Percentiles rank a stretch among this genome's conserved stretches.
Evolutionary conservation across 2,797 vertebrate genomes (phyloP).

Genomic region (Mormyrus hasselquistii): DNA sequence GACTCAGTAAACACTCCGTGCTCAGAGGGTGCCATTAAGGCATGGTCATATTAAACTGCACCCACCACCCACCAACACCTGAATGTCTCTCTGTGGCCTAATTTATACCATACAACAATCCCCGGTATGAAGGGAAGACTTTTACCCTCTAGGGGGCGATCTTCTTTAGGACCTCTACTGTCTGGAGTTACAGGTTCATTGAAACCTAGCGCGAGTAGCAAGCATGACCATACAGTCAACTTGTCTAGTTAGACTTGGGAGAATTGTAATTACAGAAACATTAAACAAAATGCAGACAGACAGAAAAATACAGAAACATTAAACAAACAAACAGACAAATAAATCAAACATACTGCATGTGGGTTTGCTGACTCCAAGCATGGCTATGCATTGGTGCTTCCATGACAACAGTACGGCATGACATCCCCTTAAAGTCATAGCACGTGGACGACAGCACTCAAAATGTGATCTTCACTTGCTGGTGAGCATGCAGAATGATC

Average conservation of each 20-base stretch:
- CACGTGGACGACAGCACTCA: neutral
- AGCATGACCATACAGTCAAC: neutral
- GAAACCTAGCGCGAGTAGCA: neutral
- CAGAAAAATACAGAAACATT: neutral
- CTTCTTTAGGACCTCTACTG: neutral
- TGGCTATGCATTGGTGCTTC: neutral
- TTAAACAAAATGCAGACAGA: neutral
- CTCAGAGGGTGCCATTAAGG: slow-evolving; percentile 8
- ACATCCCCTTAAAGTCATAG: neutral
- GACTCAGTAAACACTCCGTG: neutral
- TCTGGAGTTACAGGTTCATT: neutral
- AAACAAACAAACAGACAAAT: neutral
- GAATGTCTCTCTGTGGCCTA: slow-evolving; percentile 1
- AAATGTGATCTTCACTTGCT: neutral
- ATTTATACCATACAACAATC: neutral
- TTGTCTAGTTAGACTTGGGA: neutral
- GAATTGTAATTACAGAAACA: neutral
- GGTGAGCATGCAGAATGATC: neutral
- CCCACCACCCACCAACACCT: neutral
- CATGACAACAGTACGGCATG: neutral
- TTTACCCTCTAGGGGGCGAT: neutral
- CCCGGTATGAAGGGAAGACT: neutral
- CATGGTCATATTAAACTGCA: neutral
- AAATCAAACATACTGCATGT: neutral
- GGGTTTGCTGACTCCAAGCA: neutral